A percentile compares a stretch with the other conserved stretches of the same genome.
Conservation (phyloP, 2,113 vertebrate genomes). For the Rissa tridactyla region DNA sequence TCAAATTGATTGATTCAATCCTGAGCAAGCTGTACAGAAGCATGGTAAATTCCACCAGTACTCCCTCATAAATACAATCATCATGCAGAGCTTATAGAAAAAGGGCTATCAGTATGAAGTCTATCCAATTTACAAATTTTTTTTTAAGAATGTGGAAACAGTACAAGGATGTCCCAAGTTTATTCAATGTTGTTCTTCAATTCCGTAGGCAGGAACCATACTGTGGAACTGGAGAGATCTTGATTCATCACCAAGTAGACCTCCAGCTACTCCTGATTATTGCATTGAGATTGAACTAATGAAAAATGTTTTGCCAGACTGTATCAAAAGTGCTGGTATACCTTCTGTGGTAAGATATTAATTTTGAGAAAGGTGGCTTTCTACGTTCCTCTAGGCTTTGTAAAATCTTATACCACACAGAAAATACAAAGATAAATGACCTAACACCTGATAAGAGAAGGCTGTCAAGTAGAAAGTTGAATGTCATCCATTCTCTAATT, state of each 20-base stretch:
- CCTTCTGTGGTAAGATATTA: neutral
- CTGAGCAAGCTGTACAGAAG: neutral
- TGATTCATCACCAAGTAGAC: neutral
- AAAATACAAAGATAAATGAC: neutral
- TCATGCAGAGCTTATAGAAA: neutral
- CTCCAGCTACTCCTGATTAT: neutral
- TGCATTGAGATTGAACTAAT: neutral
- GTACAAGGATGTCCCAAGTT: neutral
- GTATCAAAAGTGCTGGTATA: neutral
- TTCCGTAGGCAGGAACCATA: neutral
- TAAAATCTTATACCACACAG: neutral
- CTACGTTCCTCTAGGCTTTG: neutral
- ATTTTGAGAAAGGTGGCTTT: neutral
- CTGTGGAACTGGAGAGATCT: neutral
- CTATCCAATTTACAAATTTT: neutral
- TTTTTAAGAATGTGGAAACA: neutral
- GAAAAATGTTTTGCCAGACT: neutral
- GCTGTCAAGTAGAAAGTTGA: neutral
- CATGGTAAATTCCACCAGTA: neutral
- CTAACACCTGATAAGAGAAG: neutral
- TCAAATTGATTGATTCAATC: neutral
- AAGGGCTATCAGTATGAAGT: neutral
- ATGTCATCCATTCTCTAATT: neutral
- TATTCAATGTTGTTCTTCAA: neutral
- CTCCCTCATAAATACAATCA: neutral